A percentile compares a stretch with the other conserved stretches of the same genome.
Conservation (phyloP, 2,888 invertebrate species). For the Apantesis nais region DNA sequence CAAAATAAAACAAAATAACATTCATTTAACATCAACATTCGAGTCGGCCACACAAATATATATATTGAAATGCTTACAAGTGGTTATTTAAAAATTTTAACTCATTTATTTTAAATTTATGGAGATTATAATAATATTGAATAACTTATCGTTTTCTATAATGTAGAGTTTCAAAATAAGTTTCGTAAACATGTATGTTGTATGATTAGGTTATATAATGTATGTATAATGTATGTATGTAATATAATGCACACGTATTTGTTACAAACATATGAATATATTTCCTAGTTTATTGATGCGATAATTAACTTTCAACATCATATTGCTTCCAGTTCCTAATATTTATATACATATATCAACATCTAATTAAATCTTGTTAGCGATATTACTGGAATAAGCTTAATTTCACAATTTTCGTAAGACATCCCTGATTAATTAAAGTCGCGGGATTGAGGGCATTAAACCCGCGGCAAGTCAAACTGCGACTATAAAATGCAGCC, state of each 20-base stretch:
- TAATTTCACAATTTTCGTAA: constrained; percentile 4
- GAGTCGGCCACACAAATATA: background rate
- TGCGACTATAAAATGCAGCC: constrained; percentile 36
- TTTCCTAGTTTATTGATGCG: background rate
- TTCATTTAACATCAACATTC: background rate
- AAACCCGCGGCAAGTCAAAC: constrained; percentile 24
- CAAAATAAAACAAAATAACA: background rate
- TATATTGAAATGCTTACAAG: background rate
- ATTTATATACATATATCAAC: background rate
- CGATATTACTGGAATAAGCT: background rate
- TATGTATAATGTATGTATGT: too few species aligned
- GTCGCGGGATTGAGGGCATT: constrained; percentile 22
- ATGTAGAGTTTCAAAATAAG: background rate
- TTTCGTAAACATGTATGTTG: too few species aligned
- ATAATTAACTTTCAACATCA: background rate
- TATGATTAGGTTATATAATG: too few species aligned
- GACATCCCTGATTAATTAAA: constrained; percentile 29
- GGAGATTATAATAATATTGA: background rate
- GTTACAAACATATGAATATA: too few species aligned
- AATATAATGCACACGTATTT: too few species aligned
- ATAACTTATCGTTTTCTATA: background rate
- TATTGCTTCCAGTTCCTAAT: background rate
- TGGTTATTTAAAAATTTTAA: background rate
- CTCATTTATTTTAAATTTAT: background rate
- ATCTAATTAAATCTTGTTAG: background rate